A percentile compares a stretch with the other conserved stretches of the same genome.
Evolutionary conservation across 2,888 invertebrate species (phyloP).

Genomic region (Ophion slaviceki): DNA sequence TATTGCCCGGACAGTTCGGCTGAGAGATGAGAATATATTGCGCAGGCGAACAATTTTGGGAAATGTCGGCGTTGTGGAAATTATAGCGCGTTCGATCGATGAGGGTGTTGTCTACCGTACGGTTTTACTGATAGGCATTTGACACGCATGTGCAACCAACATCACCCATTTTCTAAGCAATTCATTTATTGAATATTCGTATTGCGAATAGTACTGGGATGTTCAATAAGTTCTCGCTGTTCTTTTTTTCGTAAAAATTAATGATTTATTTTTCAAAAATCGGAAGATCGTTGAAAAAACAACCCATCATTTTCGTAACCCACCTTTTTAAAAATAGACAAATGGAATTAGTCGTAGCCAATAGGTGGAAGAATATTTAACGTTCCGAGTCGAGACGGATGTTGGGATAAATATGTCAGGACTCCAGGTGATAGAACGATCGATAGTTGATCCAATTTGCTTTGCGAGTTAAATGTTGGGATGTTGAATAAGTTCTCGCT

Average conservation of each 20-base stretch:
- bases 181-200: neutral
- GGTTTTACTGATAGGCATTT: neutral
- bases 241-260: too few species aligned
- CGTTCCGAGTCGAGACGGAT: too few species aligned
- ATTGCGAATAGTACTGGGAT: neutral
- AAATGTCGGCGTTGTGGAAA: neutral
- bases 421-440: too few species aligned
- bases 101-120: neutral
- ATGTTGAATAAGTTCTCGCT: too few species aligned
- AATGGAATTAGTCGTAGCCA: too few species aligned
- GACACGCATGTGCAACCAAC: neutral
- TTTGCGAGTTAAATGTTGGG: neutral
- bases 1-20: neutral
- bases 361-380: too few species aligned
- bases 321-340: too few species aligned
- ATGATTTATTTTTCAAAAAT: neutral
- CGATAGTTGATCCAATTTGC: too few species aligned
- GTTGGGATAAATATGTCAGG: too few species aligned
- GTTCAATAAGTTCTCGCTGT: neutral
- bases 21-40: slow-evolving; percentile 1
- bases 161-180: neutral
- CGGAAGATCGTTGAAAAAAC: neutral
- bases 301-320: too few species aligned
- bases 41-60: neutral
- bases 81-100: slow-evolving; percentile 4